Evolutionary conservation across 2,797 vertebrate genomes (phyloP), one percentile per base, ranked within the genome.

Genomic region (Paramormyrops hopkinsi): DNA sequence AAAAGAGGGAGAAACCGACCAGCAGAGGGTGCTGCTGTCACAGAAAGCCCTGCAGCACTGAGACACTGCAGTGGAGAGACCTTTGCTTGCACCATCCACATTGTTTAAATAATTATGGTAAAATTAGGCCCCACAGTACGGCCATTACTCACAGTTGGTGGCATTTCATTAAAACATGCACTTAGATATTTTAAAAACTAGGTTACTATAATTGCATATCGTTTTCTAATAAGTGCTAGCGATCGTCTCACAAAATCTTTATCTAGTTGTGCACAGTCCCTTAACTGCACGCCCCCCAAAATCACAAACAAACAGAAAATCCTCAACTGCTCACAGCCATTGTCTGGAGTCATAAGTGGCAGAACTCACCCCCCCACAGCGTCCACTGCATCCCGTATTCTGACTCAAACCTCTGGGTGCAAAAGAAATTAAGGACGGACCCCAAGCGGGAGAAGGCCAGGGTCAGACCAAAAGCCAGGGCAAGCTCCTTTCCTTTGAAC

Each of bases 401-500:
- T 59, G 95, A 95, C 90, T 97, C 95, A 91, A 97, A 97, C 79
- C 87, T 93, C 93, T 97, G 94, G 0, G 96, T 97, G 90, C 97
- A 93, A 90, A 97, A 97, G 93, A 97, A 97, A 94, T 97, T 97
- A 44, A 97, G 95, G 87, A 97, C 96, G 0, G 95, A 97, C 4
- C 96, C 96, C 25, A 97, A 94, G 2, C 92, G 91, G 1, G 96
- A 97, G 91, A 97, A 97, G 4, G 96, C 96, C 86, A 97, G 69
- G 0, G 96, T 97, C 88, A 97, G 90, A 4, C 96, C 93, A 7
- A 97, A 97, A 0, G 96, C 96, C 93, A 97, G 90, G 0, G 96
- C 96, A 92, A 97, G 93, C 92, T 97, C 96, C 91, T 97, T 97
- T 86, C 96, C 96, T 90, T 95, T 96, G 92, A 97, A 97, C 97